Conservation (phyloP, 2,888 invertebrate genomes). For the Anaspis maculata region DNA sequence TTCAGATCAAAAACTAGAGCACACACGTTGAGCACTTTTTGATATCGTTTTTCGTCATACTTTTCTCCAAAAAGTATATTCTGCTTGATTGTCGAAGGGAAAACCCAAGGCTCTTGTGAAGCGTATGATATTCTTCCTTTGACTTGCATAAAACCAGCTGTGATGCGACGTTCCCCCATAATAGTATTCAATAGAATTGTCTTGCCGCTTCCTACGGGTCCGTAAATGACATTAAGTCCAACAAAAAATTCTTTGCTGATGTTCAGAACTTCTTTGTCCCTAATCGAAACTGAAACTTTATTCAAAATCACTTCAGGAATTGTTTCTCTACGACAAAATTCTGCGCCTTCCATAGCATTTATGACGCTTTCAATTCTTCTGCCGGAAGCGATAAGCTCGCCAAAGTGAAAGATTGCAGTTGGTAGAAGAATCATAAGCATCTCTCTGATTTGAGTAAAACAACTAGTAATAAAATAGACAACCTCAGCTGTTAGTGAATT, state of each 20-base stretch:
- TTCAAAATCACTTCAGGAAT: constrained; percentile 22
- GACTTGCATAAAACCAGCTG: constrained; percentile 32
- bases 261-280: constrained; percentile 35
- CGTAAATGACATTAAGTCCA: constrained; percentile 46
- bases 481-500: constrained; percentile 8
- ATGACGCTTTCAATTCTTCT: constrained; percentile 43
- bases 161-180: constrained; percentile 30
- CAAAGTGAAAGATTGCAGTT: constrained; percentile 5
- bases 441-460: constrained; percentile 5
- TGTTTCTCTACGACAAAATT: too few relatives aligned
- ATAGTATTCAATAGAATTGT: constrained; percentile 33
- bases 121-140: constrained; percentile 47
- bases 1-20: constrained; percentile 57
- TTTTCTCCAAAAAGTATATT: constrained; percentile 65
- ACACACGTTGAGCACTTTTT: constrained; percentile 52
- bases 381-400: constrained; percentile 9
- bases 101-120: constrained; percentile 51
- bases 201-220: constrained; percentile 56
- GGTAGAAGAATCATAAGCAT: constrained; percentile 7
- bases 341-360: constrained; percentile 43
- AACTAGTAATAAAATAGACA: constrained; percentile 8
- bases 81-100: constrained; percentile 51
- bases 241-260: constrained; percentile 41
- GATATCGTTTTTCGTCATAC: constrained; percentile 46
- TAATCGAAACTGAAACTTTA: constrained; percentile 22